Evolutionary conservation across 2,113 vertebrate species (phyloP).

Genomic region (Grallaria varia): DNA sequence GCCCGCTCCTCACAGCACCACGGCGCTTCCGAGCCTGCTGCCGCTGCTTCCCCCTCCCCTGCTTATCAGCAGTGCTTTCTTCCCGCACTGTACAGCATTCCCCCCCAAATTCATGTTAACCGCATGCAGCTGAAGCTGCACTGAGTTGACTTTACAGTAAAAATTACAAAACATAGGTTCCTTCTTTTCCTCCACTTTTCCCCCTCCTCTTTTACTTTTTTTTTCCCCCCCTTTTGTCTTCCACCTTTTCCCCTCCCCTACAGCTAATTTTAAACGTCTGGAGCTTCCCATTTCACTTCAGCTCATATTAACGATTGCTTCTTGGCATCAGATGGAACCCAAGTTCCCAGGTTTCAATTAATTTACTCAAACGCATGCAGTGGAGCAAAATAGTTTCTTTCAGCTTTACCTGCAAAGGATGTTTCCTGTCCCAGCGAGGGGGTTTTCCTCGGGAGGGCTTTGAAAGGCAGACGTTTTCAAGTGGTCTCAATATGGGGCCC

Average conservation of each 20-base stretch:
- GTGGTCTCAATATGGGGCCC: conserved; percentile 28
- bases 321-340: neutral
- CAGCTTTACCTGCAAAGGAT: conserved; percentile 57
- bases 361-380: conserved; percentile 26
- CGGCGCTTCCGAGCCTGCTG: conserved; percentile 12
- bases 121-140: neutral
- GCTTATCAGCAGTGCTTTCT: neutral
- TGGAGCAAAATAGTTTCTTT: conserved; percentile 50
- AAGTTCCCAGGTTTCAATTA: conserved; percentile 59
- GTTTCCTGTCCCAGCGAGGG: conserved; percentile 25
- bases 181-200: neutral
- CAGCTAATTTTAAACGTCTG: conserved; percentile 22
- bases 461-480: conserved; percentile 47
- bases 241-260: neutral
- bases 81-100: neutral
- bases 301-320: conserved; percentile 21
- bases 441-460: neutral
- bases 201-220: neutral
- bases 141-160: neutral
- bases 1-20: neutral
- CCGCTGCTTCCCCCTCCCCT: neutral
- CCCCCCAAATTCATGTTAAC: conserved; percentile 21
- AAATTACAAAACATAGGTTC: neutral
- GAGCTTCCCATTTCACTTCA: conserved; percentile 29
- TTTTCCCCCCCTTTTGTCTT: fast-evolving